phyloP scores from a whole-genome alignment of 2,888 invertebrate genomes.

The Venusia cambrica region DNA sequence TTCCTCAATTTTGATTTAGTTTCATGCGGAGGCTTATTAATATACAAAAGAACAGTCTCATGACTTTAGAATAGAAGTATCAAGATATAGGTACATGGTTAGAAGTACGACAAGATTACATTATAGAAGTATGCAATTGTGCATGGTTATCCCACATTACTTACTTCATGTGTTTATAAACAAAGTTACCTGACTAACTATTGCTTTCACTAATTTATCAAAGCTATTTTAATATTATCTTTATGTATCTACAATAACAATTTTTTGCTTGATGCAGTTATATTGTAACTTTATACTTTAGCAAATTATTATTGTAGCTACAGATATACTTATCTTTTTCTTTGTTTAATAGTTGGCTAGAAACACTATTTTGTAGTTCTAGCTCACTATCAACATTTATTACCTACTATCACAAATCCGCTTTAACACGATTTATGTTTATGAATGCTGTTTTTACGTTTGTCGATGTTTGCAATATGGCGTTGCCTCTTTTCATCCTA shows the following conservation, averaged over 20 bases:
- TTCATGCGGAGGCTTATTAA: conserved; percentile 66
- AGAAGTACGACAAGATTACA: conserved; percentile 49
- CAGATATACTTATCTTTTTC: conserved; percentile 5
- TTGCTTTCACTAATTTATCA: conserved; percentile 58
- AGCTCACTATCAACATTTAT: conserved; percentile 38
- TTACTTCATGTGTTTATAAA: conserved; percentile 81
- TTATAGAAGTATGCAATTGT: conserved; percentile 62
- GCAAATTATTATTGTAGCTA: conserved; percentile 45
- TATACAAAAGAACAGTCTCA: conserved; percentile 75
- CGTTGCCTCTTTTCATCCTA: conserved; percentile 54
- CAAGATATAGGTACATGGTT: conserved; percentile 47
- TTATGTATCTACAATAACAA: conserved; percentile 12
- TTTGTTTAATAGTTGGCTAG: conserved; percentile 31
- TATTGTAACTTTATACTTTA: not conserved
- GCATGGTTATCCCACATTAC: conserved; percentile 73
- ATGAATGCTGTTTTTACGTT: conserved; percentile 43
- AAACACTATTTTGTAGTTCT: conserved; percentile 36
- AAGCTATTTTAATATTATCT: conserved; percentile 42
- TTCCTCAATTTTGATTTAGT: conserved; percentile 73
- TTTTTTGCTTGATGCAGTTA: conserved; percentile 7
- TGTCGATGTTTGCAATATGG: conserved; percentile 43
- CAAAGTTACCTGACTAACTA: conserved; percentile 78
- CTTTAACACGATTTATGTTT: conserved; percentile 47
- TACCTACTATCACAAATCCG: conserved; percentile 45
- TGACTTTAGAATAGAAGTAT: conserved; percentile 75